Conservation (phyloP, 2,797 vertebrate species). For the Tympanoctomys barrerae region DNA sequence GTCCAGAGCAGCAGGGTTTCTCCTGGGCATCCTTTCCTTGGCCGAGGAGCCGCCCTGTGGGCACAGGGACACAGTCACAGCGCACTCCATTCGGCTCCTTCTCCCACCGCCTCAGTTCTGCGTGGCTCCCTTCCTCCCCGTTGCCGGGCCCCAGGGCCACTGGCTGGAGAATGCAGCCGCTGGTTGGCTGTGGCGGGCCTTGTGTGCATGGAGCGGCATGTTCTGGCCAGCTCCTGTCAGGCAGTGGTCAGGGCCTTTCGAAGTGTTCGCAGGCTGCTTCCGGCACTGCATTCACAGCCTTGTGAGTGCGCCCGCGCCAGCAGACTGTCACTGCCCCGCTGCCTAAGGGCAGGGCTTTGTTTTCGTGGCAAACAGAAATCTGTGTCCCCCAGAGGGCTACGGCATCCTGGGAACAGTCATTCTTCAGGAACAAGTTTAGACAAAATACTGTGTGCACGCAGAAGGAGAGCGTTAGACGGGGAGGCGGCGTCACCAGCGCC, state of each 20-base stretch:
- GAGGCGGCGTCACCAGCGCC: too few species aligned
- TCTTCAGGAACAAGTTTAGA: not conserved
- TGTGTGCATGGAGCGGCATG: not conserved
- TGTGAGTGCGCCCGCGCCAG: not conserved
- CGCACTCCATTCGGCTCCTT: too few species aligned
- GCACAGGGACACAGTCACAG: not conserved
- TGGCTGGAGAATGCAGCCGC: not conserved
- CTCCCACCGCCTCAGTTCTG: too few species aligned
- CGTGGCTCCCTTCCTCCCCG: not conserved
- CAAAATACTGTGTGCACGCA: not conserved
- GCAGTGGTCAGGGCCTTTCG: not conserved
- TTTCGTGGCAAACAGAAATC: not conserved
- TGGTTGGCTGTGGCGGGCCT: too few species aligned
- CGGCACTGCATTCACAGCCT: not conserved
- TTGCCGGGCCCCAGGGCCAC: not conserved
- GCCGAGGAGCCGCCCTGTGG: too few species aligned
- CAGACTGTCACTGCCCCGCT: not conserved
- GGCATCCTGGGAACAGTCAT: not conserved
- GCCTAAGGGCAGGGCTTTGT: not conserved
- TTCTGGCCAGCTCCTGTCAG: not conserved
- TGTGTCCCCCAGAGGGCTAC: not conserved
- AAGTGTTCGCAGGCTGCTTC: not conserved
- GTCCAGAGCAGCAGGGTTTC: not conserved
- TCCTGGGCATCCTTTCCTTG: not conserved
- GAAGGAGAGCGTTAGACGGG: not conserved